Base-by-base conservation (phyloP, 2,888 invertebrate species). In the Syritta pipiens region DNA sequence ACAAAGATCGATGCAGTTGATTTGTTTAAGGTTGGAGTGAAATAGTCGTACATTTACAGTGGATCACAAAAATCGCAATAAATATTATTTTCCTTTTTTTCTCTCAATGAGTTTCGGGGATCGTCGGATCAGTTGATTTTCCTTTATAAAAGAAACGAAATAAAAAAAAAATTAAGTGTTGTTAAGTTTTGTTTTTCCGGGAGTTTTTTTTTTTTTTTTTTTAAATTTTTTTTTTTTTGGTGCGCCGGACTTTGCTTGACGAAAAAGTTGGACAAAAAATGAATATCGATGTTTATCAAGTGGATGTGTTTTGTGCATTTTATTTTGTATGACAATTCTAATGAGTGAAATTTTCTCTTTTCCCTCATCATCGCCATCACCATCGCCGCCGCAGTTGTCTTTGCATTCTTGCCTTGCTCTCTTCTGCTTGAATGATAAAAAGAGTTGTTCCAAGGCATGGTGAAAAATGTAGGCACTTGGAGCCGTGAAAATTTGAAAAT, bases 31-130 rank as follows among this genome's bases (percentile, higher is more conserved):
- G 79, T 44, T 67, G 51, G 57, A 79, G 46, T 57, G 74, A 74
- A 62, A 74, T 30, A 35, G 74, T 10, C 28, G 24, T 79, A 51
- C 51, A 37, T 2, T 20, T 55, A 67, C 62, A 79, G 60, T 68
- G 74, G 79, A 68, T 55, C 55, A 74, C 69, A 76, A 76, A 72
- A 76, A 76, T 76, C 57, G 74, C 74, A 57, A 68, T 79, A 79
- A 79, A 79, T 79, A 79, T 79, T 68, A 79, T 74, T 79, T 74
- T 74, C 67, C 79, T 79, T 79, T 74, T 79, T 79, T 77, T 74
- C 32, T 68, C 74, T 68, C 67, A 79, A 68, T 74, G 68, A 74
- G 67, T 68, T 79, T 74, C 48, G 62, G 79, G 72, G 79, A 79
- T 79, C 79, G 79, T 74, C 74, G 67, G 77, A 79, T 79, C 74